Evolutionary conservation across 2,888 invertebrate genomes (phyloP).

Genomic region (Drosophila quinaria): DNA sequence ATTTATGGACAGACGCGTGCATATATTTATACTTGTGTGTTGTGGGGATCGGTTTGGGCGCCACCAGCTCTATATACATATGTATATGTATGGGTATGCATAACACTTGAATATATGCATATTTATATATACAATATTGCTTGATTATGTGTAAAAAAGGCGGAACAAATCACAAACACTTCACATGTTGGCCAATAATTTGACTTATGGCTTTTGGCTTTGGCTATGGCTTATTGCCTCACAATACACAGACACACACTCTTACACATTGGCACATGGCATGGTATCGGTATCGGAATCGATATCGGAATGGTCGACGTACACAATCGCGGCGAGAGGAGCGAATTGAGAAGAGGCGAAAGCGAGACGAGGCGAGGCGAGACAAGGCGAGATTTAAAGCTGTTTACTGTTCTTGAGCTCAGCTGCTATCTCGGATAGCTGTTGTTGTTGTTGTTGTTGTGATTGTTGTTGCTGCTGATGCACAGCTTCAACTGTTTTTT

Average conservation of each 20-base stretch:
- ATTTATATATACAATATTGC: conserved; percentile 8
- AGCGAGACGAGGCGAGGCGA: neutral
- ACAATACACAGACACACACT: conserved; percentile 33
- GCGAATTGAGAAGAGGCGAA: conserved; percentile 12
- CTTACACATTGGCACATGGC: conserved; percentile 22
- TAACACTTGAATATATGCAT: conserved; percentile 3
- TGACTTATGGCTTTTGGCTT: conserved; percentile 28
- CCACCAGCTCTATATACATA: conserved; percentile 18
- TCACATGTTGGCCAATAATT: conserved; percentile 63
- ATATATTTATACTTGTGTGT: conserved; percentile 29
- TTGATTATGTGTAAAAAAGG: conserved; percentile 8
- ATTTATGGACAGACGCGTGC: conserved; percentile 45
- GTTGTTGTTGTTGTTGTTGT: conserved; percentile 16
- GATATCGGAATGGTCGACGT: conserved; percentile 36
- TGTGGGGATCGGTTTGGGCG: conserved; percentile 19
- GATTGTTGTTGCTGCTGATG: conserved; percentile 39
- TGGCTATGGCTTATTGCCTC: conserved; percentile 42
- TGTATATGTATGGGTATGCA: conserved; percentile 11
- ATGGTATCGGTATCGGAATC: conserved; percentile 40
- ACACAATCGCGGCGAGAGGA: conserved; percentile 44
- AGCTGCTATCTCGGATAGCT: conserved; percentile 57
- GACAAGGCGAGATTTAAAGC: conserved; percentile 26
- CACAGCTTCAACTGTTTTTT: conserved; percentile 56
- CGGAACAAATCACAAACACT: conserved; percentile 65
- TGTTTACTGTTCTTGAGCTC: conserved; percentile 73